Base-by-base conservation (phyloP, 1,140 invertebrate species). In the Drosophila tristis region DNA sequence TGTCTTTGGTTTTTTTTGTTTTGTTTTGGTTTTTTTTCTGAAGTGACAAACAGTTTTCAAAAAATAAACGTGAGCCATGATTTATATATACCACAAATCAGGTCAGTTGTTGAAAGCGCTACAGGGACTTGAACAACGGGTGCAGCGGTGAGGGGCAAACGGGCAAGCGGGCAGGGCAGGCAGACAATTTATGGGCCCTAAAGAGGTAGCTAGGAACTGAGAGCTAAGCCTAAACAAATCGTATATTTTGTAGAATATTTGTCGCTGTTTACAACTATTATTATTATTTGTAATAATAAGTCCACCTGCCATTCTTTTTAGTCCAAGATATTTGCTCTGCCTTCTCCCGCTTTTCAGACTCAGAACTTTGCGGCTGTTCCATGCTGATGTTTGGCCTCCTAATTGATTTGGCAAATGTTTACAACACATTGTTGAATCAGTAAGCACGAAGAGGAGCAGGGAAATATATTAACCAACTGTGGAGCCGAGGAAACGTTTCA, bases 31-130 rank as follows among this genome's bases (percentile, higher is more conserved):
- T 26, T 13, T 23, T 23, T 44, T 15, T 31, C 16, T 57, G 64
- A 68, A 70, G 66, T 68, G 66, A 67, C 66, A 70, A 70, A 70
- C 66, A 68, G 35, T 39, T 39, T 39, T 39, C 35, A 39, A 39
- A 39, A 31, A 31, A 48, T 45, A 56, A 70, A 45, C 66, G 66
- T 68, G 66, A 68, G 67, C 45, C 58, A 70, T 71, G 67, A 70
- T 71, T 71, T 71, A 71, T 70, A 71, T 25, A 25, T 43, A 49
- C 25, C 65, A 58, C 4, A 71, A 71, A 71, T 58, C 67, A 70
- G 67, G 67, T 71, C 67, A 71, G 66, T 26, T 39, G 49, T 49
- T 49, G 35, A 49, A 39, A 54, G 39, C 11, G 35, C 35, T 5
- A 39, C 35, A 39, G 35, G 35, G 11, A 39, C 35, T 39, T 39